Evolutionary conservation across 2,113 vertebrate genomes (phyloP).

Genomic region (Lucifuga dentata): DNA sequence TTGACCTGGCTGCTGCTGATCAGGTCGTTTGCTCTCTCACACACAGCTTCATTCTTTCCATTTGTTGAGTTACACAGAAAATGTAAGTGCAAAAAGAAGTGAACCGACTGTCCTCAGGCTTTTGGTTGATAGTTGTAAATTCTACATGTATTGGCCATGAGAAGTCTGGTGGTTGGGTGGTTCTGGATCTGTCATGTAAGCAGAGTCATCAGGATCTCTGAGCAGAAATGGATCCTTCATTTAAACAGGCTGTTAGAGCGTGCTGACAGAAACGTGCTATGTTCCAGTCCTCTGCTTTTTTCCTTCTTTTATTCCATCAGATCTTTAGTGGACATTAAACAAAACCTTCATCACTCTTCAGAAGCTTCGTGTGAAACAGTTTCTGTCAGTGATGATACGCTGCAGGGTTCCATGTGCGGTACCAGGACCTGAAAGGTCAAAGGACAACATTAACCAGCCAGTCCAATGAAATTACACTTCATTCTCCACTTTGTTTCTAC

Average conservation of each 20-base stretch:
- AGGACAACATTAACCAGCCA: constrained; percentile 6
- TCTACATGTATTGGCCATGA: too few species aligned
- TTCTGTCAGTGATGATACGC: constrained; percentile 77
- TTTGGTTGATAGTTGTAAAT: too few species aligned
- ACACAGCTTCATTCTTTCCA: too few species aligned
- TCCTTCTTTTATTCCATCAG: neutral
- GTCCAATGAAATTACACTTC: neutral
- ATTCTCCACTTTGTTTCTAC: neutral
- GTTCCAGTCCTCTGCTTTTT: neutral
- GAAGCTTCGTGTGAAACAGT: constrained; percentile 43
- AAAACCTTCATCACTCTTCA: constrained; percentile 14
- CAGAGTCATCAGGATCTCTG: constrained; percentile 41
- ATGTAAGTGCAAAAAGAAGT: too few species aligned
- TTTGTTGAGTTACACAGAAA: too few species aligned
- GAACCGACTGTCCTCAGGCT: too few species aligned
- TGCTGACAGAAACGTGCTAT: constrained; percentile 12
- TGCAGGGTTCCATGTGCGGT: constrained; percentile 78
- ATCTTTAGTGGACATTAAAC: constrained; percentile 36
- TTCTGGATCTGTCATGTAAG: too few species aligned
- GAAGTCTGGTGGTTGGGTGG: too few species aligned
- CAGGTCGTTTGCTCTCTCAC: too few species aligned
- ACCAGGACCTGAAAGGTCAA: constrained; percentile 75
- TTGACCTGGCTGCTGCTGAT: too few species aligned
- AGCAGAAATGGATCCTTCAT: too few species aligned
- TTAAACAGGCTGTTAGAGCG: too few species aligned